Conservation (phyloP, 2,797 vertebrate genomes). For the Pteropus rufus region DNA sequence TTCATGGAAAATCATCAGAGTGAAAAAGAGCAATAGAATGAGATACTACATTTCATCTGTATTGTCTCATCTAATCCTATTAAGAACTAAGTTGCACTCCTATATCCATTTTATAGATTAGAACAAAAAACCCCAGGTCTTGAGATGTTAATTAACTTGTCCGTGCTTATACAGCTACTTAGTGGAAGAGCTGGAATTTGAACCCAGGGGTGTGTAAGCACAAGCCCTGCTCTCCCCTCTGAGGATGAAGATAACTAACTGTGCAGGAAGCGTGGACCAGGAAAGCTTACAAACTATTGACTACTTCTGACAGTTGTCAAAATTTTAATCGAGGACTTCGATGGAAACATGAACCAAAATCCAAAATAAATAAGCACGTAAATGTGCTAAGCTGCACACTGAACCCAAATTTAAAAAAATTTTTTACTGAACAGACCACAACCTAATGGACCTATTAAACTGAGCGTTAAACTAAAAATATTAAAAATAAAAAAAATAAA, state of each 20-base stretch:
- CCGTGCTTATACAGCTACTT: neutral
- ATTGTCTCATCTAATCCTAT: neutral
- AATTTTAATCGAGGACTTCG: constrained; percentile 8
- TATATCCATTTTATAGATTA: neutral
- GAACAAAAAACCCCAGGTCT: neutral
- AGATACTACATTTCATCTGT: neutral
- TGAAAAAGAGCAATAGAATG: constrained; percentile 10
- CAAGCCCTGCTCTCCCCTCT: neutral
- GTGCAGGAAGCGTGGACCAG: neutral
- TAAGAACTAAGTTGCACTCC: neutral
- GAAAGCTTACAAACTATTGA: neutral
- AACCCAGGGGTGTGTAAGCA: neutral
- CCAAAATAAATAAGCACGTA: constrained; percentile 1
- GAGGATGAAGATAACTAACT: neutral
- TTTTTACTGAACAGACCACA: neutral
- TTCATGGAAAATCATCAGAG: neutral
- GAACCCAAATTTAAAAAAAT: neutral
- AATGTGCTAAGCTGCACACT: neutral
- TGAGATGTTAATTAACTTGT: constrained; percentile 12
- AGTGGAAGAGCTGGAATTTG: neutral
- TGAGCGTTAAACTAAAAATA: constrained; percentile 1
- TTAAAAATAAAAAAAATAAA: neutral
- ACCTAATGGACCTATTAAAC: constrained; percentile 4
- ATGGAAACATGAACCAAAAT: neutral
- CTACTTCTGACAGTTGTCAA: neutral